Percentiles rank a stretch among this genome's conserved stretches.
These are phyloP conservation scores for Maniola jurtina DNA, from an alignment of 1,140 invertebrate genomes.

Conservation along the genomic window DNA sequence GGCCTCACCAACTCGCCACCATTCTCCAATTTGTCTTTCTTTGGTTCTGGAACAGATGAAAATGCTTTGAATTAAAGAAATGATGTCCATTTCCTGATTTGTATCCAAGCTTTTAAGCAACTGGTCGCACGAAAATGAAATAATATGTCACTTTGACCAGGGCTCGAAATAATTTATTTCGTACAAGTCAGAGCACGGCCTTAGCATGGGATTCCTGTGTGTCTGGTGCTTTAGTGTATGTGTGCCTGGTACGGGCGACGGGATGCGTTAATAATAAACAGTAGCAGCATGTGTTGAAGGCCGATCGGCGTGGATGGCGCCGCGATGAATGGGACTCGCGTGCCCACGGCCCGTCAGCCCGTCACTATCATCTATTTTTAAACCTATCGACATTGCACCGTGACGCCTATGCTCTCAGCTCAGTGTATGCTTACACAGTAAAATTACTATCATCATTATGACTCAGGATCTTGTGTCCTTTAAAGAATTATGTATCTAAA, in stretches of 20 bases:
- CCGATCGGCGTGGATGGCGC: slow-evolving; percentile 43
- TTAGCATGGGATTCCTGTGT: neutral
- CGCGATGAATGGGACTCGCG: slow-evolving; percentile 64
- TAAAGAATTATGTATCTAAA: neutral
- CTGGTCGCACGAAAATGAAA: no score
- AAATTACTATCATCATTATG: neutral
- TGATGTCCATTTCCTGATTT: neutral
- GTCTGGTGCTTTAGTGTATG: neutral
- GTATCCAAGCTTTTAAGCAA: no score
- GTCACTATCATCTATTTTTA: slow-evolving; percentile 61
- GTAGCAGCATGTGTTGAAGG: slow-evolving; percentile 46
- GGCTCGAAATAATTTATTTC: no score
- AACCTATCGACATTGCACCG: slow-evolving; percentile 39
- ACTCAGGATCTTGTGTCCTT: neutral
- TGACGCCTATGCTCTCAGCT: slow-evolving; percentile 27
- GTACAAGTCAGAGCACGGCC: no score
- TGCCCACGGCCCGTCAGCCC: slow-evolving; percentile 32
- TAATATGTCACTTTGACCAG: no score
- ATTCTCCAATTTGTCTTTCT: slow-evolving; percentile 93
- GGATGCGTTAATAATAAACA: slow-evolving; percentile 58
- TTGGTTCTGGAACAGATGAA: slow-evolving; percentile 85
- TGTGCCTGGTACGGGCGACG: slow-evolving; percentile 22
- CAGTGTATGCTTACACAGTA: slow-evolving; percentile 6
- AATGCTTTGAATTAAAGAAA: neutral
- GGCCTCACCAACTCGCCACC: slow-evolving; percentile 76